phyloP scores from a whole-genome alignment of 2,888 invertebrate species.

The Epistrophe eligans region DNA sequence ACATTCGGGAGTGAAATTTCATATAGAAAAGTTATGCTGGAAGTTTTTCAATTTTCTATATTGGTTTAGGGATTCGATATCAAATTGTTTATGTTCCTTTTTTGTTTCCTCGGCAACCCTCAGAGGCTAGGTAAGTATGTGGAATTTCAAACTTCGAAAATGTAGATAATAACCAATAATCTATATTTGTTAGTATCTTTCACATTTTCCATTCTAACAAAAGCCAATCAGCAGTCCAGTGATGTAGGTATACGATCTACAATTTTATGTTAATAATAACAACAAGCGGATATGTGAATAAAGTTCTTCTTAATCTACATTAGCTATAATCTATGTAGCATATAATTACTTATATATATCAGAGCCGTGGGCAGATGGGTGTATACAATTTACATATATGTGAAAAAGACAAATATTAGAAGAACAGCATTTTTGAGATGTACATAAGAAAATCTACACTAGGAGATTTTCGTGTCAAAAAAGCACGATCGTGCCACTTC shows the following conservation, averaged over 20 bases:
- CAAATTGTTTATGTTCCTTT: slow-evolving; percentile 53
- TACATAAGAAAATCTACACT: too few relatives aligned
- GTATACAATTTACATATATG: too few relatives aligned
- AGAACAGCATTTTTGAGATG: too few relatives aligned
- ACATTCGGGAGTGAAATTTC: slow-evolving; percentile 64
- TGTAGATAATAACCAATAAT: background rate
- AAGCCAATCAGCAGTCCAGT: slow-evolving; percentile 26
- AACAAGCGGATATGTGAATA: too few relatives aligned
- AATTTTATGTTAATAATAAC: background rate
- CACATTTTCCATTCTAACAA: background rate
- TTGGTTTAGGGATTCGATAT: slow-evolving; percentile 72
- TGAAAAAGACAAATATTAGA: too few relatives aligned
- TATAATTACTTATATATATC: too few relatives aligned
- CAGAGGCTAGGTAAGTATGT: background rate
- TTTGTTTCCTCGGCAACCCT: slow-evolving; percentile 1
- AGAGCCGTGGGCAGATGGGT: too few relatives aligned
- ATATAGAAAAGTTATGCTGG: slow-evolving; percentile 70
- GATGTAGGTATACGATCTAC: background rate
- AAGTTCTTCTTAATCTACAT: too few relatives aligned
- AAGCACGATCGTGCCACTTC: too few relatives aligned
- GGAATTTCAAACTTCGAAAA: too few relatives aligned
- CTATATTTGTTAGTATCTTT: background rate
- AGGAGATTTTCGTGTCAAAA: too few relatives aligned
- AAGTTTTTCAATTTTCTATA: slow-evolving; percentile 76
- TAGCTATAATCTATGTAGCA: too few relatives aligned